A percentile compares a stretch with the other conserved stretches of the same genome.
Evolutionary conservation across 2,797 vertebrate species (phyloP).

Genomic region (Dallia pectoralis): DNA sequence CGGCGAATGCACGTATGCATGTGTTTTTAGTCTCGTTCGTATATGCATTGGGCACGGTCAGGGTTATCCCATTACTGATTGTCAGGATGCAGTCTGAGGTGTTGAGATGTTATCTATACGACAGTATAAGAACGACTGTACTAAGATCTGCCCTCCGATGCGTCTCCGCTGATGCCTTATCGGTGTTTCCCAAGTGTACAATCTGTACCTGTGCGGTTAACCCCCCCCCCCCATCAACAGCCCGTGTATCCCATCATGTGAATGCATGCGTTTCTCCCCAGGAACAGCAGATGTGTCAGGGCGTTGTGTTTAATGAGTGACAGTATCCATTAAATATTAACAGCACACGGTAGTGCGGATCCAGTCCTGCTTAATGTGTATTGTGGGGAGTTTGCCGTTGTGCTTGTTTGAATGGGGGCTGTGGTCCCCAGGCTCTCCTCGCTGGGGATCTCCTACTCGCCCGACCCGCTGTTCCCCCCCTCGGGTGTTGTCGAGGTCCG

Average conservation of each 20-base stretch:
- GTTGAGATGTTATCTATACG: neutral
- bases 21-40: neutral
- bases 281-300: constrained; percentile 37
- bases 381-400: constrained; percentile 19
- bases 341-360: constrained; percentile 19
- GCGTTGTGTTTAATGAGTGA: constrained; percentile 49
- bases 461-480: constrained; percentile 48
- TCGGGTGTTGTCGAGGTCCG: constrained; percentile 65
- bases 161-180: neutral
- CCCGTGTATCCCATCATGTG: neutral
- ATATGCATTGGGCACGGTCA: neutral
- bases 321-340: constrained; percentile 64
- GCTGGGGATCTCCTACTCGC: constrained; percentile 18
- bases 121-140: neutral
- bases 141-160: neutral
- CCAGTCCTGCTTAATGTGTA: constrained; percentile 40
- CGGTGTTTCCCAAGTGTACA: neutral
- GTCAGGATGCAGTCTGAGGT: neutral
- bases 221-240: neutral
- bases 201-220: neutral
- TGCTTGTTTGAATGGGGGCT: constrained; percentile 34
- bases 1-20: neutral
- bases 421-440: constrained; percentile 25
- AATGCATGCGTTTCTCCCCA: neutral
- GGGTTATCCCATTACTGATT: neutral